Evolutionary conservation across 2,797 vertebrate species (phyloP).

Genomic region (Myripristis jacobus): DNA sequence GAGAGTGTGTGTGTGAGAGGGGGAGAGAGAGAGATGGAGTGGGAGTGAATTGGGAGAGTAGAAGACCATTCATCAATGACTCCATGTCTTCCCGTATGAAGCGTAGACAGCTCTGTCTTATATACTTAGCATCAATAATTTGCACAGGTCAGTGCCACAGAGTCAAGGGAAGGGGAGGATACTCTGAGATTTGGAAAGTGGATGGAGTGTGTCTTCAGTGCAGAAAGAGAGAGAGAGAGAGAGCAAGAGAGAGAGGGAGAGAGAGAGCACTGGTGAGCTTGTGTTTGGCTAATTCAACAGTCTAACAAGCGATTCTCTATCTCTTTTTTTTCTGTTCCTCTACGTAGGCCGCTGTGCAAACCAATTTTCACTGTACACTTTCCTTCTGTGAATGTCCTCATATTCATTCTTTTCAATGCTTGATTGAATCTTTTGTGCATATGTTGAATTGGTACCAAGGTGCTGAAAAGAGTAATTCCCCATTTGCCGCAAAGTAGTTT

Average conservation of each 20-base stretch:
- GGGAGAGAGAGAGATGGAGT: too few relatives aligned
- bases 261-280: conserved; percentile 8
- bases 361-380: conserved; percentile 17
- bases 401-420: conserved; percentile 46
- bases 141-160: conserved; percentile 32
- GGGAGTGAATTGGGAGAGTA: conserved; percentile 11
- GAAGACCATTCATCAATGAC: conserved; percentile 22
- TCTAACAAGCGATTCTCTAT: conserved; percentile 5
- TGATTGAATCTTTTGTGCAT: conserved; percentile 61
- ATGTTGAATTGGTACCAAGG: conserved; percentile 52
- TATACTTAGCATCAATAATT: conserved; percentile 47
- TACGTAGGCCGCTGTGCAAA: conserved; percentile 21
- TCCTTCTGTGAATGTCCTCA: conserved; percentile 27
- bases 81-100: conserved; percentile 7
- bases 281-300: conserved; percentile 25
- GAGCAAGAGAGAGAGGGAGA: background rate
- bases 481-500: conserved; percentile 34
- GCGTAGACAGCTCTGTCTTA: conserved; percentile 37
- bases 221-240: background rate
- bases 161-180: conserved; percentile 17
- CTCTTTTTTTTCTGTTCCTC: background rate
- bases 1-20: too few relatives aligned
- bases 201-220: too few relatives aligned
- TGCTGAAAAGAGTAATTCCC: conserved; percentile 34
- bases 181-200: conserved; percentile 1